Conservation (phyloP, 2,797 vertebrate species). For the Spea hammondii region DNA sequence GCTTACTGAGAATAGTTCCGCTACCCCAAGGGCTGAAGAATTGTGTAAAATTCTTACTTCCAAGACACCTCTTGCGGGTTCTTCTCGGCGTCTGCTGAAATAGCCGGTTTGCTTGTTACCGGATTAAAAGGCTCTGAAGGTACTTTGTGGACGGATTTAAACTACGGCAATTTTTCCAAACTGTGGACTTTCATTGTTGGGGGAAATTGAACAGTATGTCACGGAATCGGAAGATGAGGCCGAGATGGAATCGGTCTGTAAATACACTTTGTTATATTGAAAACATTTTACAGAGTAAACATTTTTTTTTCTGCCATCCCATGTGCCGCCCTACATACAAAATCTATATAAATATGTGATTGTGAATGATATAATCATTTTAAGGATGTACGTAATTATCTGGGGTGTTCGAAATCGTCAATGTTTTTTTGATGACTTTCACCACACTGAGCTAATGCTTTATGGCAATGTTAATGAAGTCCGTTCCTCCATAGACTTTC, state of each 20-base stretch:
- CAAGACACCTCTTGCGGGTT: not conserved
- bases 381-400: too few species aligned
- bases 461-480: too few species aligned
- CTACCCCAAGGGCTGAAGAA: not conserved
- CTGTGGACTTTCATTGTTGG: not conserved
- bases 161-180: not conserved
- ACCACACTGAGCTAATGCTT: too few species aligned
- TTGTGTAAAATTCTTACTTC: constrained; percentile 5
- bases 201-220: not conserved
- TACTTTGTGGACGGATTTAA: not conserved
- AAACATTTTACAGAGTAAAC: too few species aligned
- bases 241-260: not conserved
- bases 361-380: too few species aligned
- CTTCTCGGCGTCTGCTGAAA: not conserved
- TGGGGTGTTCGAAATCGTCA: too few species aligned
- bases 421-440: too few species aligned
- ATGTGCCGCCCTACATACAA: too few species aligned
- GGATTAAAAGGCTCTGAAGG: constrained; percentile 6
- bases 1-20: not conserved
- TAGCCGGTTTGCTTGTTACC: not conserved
- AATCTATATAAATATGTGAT: too few species aligned
- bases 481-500: too few species aligned
- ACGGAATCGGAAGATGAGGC: not conserved
- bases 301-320: too few species aligned
- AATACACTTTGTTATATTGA: not conserved